Evolutionary conservation across 2,113 vertebrate genomes (phyloP).

Genomic region (Balaeniceps rex): DNA sequence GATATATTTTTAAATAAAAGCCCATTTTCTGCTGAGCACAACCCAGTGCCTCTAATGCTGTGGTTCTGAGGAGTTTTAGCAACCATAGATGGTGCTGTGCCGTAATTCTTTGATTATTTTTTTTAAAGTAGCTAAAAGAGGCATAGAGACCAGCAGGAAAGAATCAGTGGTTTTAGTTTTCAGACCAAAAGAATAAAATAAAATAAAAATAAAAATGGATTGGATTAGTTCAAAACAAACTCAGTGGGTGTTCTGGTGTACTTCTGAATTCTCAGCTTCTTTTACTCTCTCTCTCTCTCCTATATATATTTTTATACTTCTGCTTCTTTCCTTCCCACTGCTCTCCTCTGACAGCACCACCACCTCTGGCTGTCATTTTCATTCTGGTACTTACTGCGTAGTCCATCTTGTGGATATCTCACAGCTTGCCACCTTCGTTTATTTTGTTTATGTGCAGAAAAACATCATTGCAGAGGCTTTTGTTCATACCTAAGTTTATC

Average conservation of each 20-base stretch:
- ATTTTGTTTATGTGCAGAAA: neutral
- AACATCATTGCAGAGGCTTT: neutral
- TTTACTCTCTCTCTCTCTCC: neutral
- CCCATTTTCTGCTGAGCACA: neutral
- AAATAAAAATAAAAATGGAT: neutral
- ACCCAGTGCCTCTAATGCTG: neutral
- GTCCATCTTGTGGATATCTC: neutral
- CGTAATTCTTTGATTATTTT: neutral
- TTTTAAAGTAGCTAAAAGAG: neutral
- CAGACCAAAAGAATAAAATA: neutral
- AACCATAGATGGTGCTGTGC: constrained; percentile 36
- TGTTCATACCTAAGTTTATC: neutral
- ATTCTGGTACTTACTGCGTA: neutral
- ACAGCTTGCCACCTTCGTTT: neutral
- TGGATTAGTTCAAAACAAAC: neutral
- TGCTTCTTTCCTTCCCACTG: neutral
- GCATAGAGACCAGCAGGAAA: neutral
- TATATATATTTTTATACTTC: neutral
- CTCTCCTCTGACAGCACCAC: neutral
- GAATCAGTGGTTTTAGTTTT: neutral
- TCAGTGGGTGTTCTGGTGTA: neutral
- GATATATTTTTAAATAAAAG: neutral
- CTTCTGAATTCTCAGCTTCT: neutral
- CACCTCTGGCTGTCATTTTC: neutral
- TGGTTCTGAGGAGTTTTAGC: neutral